These are phyloP conservation scores for Scomber japonicus DNA, from an alignment of 2,113 vertebrate genomes.

Conservation along the genomic window DNA sequence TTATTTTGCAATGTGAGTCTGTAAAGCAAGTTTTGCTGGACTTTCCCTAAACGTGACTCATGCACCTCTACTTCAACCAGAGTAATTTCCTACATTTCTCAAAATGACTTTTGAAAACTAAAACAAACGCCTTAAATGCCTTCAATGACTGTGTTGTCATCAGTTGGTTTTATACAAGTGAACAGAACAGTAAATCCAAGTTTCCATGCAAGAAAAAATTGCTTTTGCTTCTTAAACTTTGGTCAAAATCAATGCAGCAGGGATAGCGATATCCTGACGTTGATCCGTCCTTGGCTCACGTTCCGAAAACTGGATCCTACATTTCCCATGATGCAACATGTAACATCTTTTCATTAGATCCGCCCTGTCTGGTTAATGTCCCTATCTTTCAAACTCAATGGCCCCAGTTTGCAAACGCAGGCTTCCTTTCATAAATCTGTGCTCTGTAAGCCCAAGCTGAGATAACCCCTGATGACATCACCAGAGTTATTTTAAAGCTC, in stretches of 20 bases:
- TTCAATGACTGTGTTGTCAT: background rate
- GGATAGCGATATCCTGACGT: no score
- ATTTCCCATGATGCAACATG: conserved; percentile 6
- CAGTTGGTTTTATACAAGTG: conserved; percentile 3
- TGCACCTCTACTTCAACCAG: background rate
- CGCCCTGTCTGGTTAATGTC: background rate
- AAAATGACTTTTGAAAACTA: conserved; percentile 23
- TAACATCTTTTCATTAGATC: no score
- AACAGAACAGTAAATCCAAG: background rate
- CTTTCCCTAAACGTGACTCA: conserved; percentile 41
- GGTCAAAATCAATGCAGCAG: no score
- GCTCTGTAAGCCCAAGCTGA: background rate
- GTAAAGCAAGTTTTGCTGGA: background rate
- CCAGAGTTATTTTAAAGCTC: background rate
- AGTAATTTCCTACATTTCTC: conserved; percentile 21
- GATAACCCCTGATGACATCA: background rate
- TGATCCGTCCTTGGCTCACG: no score
- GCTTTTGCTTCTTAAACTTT: background rate
- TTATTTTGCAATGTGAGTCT: conserved; percentile 5
- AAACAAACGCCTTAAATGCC: background rate
- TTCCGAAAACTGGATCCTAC: background rate
- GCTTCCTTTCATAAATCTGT: no score
- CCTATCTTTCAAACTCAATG: background rate
- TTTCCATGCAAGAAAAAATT: conserved; percentile 30
- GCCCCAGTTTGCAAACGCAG: background rate